Conservation (phyloP, 2,888 invertebrate species). For the Patella depressa region DNA sequence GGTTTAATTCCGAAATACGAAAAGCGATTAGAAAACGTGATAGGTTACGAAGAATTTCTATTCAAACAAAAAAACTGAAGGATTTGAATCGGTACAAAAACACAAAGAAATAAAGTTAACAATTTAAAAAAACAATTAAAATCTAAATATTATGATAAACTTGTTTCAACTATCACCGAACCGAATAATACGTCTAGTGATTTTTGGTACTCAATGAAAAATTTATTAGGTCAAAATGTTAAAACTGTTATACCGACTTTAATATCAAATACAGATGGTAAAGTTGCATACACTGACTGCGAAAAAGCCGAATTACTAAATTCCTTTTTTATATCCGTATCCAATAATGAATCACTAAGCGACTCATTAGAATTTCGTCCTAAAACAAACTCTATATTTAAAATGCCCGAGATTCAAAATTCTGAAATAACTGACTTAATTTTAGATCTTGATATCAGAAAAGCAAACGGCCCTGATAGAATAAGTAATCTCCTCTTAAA, state of each 20-base stretch:
- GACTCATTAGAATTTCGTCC: background rate
- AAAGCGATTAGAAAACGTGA: background rate
- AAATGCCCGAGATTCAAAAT: background rate
- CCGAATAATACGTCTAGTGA: background rate
- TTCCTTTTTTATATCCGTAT: background rate
- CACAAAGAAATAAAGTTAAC: background rate
- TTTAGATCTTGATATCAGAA: background rate
- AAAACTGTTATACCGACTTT: background rate
- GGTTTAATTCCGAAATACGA: background rate
- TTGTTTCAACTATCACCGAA: background rate
- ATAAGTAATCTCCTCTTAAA: background rate
- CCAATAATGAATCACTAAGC: background rate
- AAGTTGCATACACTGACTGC: background rate
- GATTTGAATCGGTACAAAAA: too few species aligned
- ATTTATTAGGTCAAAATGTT: background rate
- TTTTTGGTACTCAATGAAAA: background rate
- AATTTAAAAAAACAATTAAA: background rate
- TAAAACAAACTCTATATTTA: background rate
- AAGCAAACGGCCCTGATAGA: background rate
- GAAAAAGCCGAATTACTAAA: background rate
- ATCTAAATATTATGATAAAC: background rate
- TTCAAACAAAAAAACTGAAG: background rate
- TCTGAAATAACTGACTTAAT: background rate
- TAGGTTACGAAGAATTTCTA: background rate
- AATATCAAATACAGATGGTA: background rate